These are phyloP conservation scores for Danio choprae DNA, from an alignment of 2,797 vertebrate species.

Conservation along the genomic window DNA sequence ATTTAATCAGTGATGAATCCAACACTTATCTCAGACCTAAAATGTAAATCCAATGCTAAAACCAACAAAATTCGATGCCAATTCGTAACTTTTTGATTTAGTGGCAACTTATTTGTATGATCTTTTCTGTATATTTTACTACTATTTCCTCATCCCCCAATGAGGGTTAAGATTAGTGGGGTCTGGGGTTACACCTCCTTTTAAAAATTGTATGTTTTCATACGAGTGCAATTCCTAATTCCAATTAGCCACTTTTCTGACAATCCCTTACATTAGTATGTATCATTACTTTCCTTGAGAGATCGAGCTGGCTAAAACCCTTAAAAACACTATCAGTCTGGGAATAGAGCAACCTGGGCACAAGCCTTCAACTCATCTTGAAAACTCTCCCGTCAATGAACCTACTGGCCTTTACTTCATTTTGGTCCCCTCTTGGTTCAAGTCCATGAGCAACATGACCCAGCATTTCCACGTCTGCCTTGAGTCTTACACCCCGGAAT, in stretches of 20 bases:
- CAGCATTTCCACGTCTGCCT: slow-evolving; percentile 46
- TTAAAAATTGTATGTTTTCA: too few relatives aligned
- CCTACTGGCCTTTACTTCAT: slow-evolving; percentile 18
- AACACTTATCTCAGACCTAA: not conserved
- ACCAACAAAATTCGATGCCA: too few relatives aligned
- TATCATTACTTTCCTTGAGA: too few relatives aligned
- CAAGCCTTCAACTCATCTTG: not conserved
- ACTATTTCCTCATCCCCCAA: too few relatives aligned
- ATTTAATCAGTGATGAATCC: not conserved
- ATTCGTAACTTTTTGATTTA: too few relatives aligned
- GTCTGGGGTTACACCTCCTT: too few relatives aligned
- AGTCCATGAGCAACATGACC: slow-evolving; percentile 50
- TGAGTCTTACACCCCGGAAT: slow-evolving; percentile 43
- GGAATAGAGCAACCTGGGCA: slow-evolving; percentile 15
- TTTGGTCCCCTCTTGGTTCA: slow-evolving; percentile 6
- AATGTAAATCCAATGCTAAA: slow-evolving; percentile 6
- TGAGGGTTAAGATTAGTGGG: too few relatives aligned
- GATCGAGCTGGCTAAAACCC: not conserved
- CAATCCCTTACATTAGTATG: too few relatives aligned
- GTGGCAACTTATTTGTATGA: too few relatives aligned
- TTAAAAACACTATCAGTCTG: slow-evolving; percentile 17
- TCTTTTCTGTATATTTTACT: too few relatives aligned
- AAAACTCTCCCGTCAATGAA: slow-evolving; percentile 13
- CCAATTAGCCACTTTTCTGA: too few relatives aligned
- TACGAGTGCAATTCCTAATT: too few relatives aligned